A percentile compares a stretch with the other conserved stretches of the same genome.
phyloP scores from a whole-genome alignment of 1,140 invertebrate species.

The Penaeus vannamei region DNA sequence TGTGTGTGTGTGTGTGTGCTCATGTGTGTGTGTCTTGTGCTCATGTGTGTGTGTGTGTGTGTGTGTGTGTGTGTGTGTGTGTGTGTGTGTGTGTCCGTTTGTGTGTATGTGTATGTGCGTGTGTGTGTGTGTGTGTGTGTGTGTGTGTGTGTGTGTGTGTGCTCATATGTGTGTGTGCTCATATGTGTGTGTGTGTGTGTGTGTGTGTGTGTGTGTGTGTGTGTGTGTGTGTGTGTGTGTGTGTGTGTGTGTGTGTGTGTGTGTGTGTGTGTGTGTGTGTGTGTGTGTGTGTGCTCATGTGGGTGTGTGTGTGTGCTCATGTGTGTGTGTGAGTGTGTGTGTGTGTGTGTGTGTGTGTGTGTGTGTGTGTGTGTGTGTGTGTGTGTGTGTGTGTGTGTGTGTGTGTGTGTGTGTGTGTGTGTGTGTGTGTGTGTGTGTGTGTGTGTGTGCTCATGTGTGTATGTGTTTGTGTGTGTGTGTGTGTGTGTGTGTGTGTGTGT shows the following conservation, averaged over 20 bases:
- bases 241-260: neutral
- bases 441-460: neutral
- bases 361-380: neutral
- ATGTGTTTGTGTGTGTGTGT: neutral
- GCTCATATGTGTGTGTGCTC: neutral
- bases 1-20: no score
- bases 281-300: neutral
- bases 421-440: neutral
- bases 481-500: neutral
- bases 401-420: neutral
- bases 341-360: neutral
- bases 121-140: neutral
- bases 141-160: constrained; percentile 1
- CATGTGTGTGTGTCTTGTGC: no score
- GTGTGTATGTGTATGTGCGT: neutral
- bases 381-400: neutral
- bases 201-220: neutral
- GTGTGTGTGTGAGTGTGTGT: neutral
- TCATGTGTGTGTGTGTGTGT: neutral
- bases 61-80: neutral
- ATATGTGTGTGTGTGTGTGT: neutral
- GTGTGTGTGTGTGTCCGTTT: neutral
- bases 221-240: neutral
- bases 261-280: neutral
- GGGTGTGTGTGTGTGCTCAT: neutral